Evolutionary conservation across 1,140 invertebrate species (phyloP).

Genomic region (Penaeus vannamei): DNA sequence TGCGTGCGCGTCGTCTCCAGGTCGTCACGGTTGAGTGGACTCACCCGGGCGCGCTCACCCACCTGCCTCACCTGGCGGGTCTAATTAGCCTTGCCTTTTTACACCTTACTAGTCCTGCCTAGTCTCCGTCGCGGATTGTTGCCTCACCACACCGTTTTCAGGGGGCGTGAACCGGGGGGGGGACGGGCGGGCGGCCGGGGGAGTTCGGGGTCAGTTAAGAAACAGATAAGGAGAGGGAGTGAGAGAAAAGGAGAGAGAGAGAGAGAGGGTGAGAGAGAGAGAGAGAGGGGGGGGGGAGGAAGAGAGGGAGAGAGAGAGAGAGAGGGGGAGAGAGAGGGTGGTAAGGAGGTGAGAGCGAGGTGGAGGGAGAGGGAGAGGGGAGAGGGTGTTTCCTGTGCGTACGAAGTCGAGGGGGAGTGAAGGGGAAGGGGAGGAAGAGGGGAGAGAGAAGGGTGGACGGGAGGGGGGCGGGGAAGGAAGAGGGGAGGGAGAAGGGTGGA

Average conservation of each 20-base stretch:
- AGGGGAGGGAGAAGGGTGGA: too few relatives aligned
- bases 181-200: background rate
- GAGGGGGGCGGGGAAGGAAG: too few relatives aligned
- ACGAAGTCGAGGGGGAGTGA: too few relatives aligned
- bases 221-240: constrained; percentile 22
- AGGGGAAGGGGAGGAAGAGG: too few relatives aligned
- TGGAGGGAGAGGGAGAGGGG: too few relatives aligned
- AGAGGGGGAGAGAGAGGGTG: background rate
- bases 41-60: constrained; percentile 29
- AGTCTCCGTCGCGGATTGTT: constrained; percentile 14
- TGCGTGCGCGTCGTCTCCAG: background rate
- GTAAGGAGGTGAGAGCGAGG: too few relatives aligned
- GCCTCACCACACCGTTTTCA: constrained; percentile 21
- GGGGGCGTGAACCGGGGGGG: background rate
- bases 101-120: constrained; percentile 34
- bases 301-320: background rate
- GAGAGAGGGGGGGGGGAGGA: background rate
- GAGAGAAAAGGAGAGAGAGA: constrained; percentile 32
- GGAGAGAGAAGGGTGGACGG: too few relatives aligned
- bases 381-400: too few relatives aligned
- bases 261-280: constrained; percentile 28
- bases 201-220: background rate
- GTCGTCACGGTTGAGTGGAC: constrained; percentile 40
- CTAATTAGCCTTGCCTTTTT: constrained; percentile 58
- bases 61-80: constrained; percentile 23